Conservation (phyloP, 1,140 invertebrate genomes). For the Patella vulgata region DNA sequence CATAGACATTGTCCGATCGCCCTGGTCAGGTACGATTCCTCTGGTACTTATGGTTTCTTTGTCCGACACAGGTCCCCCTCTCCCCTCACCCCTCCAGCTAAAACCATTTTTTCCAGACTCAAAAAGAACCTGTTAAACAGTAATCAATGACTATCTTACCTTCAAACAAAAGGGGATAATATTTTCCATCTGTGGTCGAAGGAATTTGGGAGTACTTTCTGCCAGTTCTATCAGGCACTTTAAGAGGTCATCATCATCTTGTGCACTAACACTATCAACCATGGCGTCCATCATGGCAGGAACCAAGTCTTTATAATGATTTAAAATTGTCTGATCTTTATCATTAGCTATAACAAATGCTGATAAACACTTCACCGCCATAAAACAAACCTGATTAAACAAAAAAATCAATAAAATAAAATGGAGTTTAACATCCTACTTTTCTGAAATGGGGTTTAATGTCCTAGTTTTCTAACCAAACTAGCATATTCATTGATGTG, state of each 20-base stretch:
- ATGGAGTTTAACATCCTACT: too few relatives aligned
- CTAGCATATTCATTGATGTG: too few relatives aligned
- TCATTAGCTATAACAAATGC: slow-evolving; percentile 92
- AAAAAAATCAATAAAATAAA: slow-evolving; percentile 70
- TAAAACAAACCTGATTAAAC: slow-evolving; percentile 60
- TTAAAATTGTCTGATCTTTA: slow-evolving; percentile 86
- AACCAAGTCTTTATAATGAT: slow-evolving; percentile 87
- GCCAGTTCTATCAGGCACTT: slow-evolving; percentile 94
- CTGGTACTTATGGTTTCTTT: too few relatives aligned
- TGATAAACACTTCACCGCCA: slow-evolving; percentile 72
- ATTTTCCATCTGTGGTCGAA: slow-evolving; percentile 85
- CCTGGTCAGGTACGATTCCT: too few relatives aligned
- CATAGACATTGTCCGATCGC: too few relatives aligned
- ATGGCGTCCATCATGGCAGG: slow-evolving; percentile 76
- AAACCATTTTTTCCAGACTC: too few relatives aligned
- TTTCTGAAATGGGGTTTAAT: too few relatives aligned
- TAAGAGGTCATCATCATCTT: slow-evolving; percentile 88
- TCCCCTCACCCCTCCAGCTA: too few relatives aligned
- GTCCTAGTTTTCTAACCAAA: too few relatives aligned
- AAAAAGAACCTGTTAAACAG: too few relatives aligned
- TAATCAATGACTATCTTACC: slow-evolving; percentile 71
- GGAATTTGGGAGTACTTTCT: slow-evolving; percentile 89
- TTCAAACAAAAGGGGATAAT: slow-evolving; percentile 93
- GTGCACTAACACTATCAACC: slow-evolving; percentile 77
- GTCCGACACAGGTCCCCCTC: too few relatives aligned